Percentiles rank a stretch among this genome's conserved stretches.
These are phyloP conservation scores for Ceratosolen fusciceps DNA, from an alignment of 1,140 invertebrate genomes.

Conservation along the genomic window DNA sequence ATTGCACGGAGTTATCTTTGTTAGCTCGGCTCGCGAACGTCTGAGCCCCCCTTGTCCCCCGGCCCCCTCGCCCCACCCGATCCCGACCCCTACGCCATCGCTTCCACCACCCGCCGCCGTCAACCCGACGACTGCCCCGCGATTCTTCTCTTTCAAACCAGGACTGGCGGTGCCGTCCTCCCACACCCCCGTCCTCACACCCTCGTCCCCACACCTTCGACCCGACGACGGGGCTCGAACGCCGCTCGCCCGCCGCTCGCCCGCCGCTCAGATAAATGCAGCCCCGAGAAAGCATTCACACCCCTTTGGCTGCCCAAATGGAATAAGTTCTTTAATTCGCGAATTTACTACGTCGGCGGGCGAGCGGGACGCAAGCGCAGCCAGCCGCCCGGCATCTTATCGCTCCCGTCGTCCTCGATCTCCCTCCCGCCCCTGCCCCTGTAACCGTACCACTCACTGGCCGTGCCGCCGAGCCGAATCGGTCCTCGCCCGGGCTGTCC, in stretches of 20 bases:
- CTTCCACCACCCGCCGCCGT: conserved; percentile 51
- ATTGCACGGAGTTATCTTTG: conserved; percentile 74
- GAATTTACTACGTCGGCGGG: conserved; percentile 67
- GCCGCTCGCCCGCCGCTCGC: conserved; percentile 38
- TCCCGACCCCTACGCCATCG: no score
- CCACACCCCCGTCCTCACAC: no score
- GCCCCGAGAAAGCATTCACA: conserved; percentile 72
- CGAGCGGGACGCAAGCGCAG: no score
- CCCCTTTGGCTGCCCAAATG: conserved; percentile 72
- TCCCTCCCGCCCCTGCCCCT: not conserved
- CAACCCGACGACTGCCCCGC: not conserved
- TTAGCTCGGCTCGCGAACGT: conserved; percentile 71
- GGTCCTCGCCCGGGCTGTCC: conserved; percentile 18
- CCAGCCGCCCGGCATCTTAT: conserved; percentile 9
- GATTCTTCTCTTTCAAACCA: conserved; percentile 50
- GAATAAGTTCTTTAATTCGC: conserved; percentile 73
- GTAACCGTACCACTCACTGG: no score
- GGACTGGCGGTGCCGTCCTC: no score
- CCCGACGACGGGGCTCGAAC: conserved; percentile 41
- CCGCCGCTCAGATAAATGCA: conserved; percentile 67
- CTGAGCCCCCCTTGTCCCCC: conserved; percentile 63
- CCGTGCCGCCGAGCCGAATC: conserved; percentile 6
- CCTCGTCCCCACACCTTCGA: no score
- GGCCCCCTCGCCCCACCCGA: conserved; percentile 30
- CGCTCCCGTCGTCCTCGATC: conserved; percentile 11